Evolutionary conservation across 2,113 vertebrate genomes (phyloP), one percentile per base, ranked within the genome.

Genomic region (Xiphophorus couchianus): DNA sequence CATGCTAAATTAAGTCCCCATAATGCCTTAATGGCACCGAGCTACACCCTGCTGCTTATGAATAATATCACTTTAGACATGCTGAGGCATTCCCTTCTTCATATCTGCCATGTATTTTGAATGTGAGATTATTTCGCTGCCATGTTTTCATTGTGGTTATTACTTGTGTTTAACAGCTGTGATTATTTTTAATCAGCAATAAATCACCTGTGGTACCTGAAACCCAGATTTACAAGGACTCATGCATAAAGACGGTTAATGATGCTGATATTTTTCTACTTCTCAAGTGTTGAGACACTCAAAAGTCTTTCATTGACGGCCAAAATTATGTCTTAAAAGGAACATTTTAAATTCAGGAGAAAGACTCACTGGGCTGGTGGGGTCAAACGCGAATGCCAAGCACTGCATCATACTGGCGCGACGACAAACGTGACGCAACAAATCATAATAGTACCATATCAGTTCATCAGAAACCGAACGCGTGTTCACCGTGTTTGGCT

Each of bases 1-100:
- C 85, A 77, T 78, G 84, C 85, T 89, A 91, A 93, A 91, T 93
- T 81, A 93, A 84, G 78, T 74, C 72, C 69, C 88, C 69, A 86
- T 90, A 86, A 91, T 84, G 80, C 76, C 51, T 84, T 94, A 93
- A 94, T 86, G 90, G 69, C 54, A 80, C 77, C 70, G 71, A 77
- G 70, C 30, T 79, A 17, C 74, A 70, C 37, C 71, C 79, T 54
- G 70, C 76, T 86, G 80, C 78, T 78, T 63, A 62, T 62, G 71
- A 73, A 66, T 71, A 64, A 72, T 76, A 80, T 71, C 51, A 31
- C 64, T 67, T 85, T 72, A 80, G 66, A 85, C 62, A 80, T 39
- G 66, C 63, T 30, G 35, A 19, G 84, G 80, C 83, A 79, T 88
- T 72, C 11, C 11, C 37, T 79, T 71, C 67, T 81, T 72, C 5